Conservation (phyloP, 1,140 invertebrate genomes). For the Drosophila dunni region DNA sequence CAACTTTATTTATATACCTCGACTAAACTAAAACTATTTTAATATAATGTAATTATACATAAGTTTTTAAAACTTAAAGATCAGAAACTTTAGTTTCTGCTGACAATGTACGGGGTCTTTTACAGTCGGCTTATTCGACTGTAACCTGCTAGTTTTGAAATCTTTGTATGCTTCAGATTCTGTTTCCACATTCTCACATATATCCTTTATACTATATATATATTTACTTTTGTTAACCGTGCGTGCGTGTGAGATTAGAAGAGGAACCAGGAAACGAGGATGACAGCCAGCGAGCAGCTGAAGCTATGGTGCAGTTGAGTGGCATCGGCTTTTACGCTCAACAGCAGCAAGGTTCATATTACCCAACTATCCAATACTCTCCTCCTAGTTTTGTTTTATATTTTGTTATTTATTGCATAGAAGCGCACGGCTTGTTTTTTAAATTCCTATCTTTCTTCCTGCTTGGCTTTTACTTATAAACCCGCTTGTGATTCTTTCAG, state of each 20-base stretch:
- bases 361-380: slow-evolving; percentile 17
- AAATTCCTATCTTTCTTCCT: not conserved
- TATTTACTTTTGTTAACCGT: slow-evolving; percentile 37
- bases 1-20: too few species aligned
- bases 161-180: slow-evolving; percentile 51
- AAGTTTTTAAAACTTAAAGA: too few species aligned
- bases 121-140: too few species aligned
- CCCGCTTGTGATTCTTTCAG: slow-evolving; percentile 82
- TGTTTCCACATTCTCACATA: slow-evolving; percentile 40
- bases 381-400: slow-evolving; percentile 4
- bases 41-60: too few species aligned
- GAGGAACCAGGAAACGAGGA: slow-evolving; percentile 88
- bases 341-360: slow-evolving; percentile 85
- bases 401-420: slow-evolving; percentile 15
- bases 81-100: too few species aligned
- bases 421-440: slow-evolving; percentile 13
- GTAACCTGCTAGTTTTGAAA: not conserved
- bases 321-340: slow-evolving; percentile 89
- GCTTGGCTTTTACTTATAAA: slow-evolving; percentile 8
- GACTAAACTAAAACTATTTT: too few species aligned
- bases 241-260: slow-evolving; percentile 75
- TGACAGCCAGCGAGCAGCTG: slow-evolving; percentile 92
- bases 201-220: not conserved
- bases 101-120: too few species aligned
- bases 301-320: slow-evolving; percentile 93